phyloP scores from a whole-genome alignment of 2,888 invertebrate species.

The Drosophila anceps region DNA sequence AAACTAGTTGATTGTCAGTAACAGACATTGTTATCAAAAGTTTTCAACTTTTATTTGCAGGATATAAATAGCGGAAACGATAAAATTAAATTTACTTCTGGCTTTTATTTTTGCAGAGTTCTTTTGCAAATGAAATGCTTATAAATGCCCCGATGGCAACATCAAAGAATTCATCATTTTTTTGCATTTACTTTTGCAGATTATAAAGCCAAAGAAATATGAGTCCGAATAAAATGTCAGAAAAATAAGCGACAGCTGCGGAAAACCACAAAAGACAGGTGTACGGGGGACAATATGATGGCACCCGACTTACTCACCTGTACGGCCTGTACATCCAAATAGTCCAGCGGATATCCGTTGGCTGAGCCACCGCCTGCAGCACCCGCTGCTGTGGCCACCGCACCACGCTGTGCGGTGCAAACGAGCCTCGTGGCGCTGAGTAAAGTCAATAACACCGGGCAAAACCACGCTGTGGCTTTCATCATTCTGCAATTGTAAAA shows the following conservation, averaged over 20 bases:
- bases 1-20: background rate
- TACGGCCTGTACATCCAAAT: constrained; percentile 79
- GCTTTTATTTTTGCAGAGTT: background rate
- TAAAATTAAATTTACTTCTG: background rate
- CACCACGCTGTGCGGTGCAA: constrained; percentile 83
- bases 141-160: constrained; percentile 9
- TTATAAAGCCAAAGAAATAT: constrained; percentile 32
- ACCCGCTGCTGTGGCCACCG: constrained; percentile 35
- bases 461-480: constrained; percentile 85
- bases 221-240: constrained; percentile 22
- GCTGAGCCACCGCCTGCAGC: constrained; percentile 44
- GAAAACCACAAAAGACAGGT: constrained; percentile 32
- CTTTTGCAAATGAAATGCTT: background rate
- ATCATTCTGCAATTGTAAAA: constrained; percentile 75
- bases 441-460: constrained; percentile 84
- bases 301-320: constrained; percentile 78
- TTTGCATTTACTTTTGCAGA: constrained; percentile 6
- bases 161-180: constrained; percentile 43
- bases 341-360: constrained; percentile 82
- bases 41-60: background rate
- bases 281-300: background rate
- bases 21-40: background rate
- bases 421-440: constrained; percentile 84
- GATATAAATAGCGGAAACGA: background rate
- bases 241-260: constrained; percentile 53